Conservation (phyloP, 2,113 vertebrate species). For the Macquaria australasica region DNA sequence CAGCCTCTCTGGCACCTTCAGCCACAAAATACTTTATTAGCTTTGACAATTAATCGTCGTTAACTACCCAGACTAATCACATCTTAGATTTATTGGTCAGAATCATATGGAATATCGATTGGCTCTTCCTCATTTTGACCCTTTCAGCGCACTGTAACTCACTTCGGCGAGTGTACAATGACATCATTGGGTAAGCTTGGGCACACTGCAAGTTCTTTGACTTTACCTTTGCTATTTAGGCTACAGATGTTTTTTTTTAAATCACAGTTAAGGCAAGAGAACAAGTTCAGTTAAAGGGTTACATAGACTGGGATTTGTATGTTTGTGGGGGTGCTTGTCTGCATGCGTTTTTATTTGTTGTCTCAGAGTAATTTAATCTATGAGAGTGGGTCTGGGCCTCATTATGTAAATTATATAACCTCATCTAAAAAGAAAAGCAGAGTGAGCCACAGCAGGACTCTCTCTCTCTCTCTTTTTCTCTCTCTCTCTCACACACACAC, state of each 20-base stretch:
- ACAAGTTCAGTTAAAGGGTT: constrained; percentile 24
- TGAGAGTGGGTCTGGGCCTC: constrained; percentile 78
- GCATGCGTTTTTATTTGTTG: constrained; percentile 79
- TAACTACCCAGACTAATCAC: constrained; percentile 81
- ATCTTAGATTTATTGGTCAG: constrained; percentile 72
- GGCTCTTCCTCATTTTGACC: constrained; percentile 72
- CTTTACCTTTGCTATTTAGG: constrained; percentile 40
- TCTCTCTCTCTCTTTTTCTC: background rate
- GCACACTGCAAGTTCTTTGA: constrained; percentile 43
- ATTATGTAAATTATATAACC: constrained; percentile 84
- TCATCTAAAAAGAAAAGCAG: constrained; percentile 73
- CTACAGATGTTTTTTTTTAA: constrained; percentile 25
- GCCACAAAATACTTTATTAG: constrained; percentile 79
- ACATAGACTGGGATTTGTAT: constrained; percentile 56
- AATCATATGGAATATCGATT: constrained; percentile 77
- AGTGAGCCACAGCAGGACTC: constrained; percentile 63
- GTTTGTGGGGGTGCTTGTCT: constrained; percentile 63
- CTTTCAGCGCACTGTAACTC: constrained; percentile 77
- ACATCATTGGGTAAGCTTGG: constrained; percentile 69
- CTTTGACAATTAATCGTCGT: constrained; percentile 81
- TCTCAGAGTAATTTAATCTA: constrained; percentile 81
- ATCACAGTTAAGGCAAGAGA: background rate
- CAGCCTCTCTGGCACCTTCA: constrained; percentile 73
- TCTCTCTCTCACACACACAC: constrained; percentile 1
- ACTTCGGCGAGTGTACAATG: constrained; percentile 60